Evolutionary conservation across 2,888 invertebrate species (phyloP).

Genomic region (Drosophila kuntzei): DNA sequence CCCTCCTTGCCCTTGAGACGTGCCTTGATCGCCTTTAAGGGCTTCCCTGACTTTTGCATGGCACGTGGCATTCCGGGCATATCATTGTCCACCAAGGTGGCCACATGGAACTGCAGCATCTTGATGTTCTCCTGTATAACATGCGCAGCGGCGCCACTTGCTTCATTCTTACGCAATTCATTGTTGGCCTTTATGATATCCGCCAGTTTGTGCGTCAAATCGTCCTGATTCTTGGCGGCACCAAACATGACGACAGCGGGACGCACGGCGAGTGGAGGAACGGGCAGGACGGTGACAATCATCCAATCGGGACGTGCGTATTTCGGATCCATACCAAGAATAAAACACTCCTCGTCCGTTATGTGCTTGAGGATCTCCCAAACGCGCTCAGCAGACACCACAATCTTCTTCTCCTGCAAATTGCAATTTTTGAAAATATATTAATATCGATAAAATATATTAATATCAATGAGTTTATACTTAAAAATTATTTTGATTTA

Average conservation of each 20-base stretch:
- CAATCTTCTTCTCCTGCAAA: slow-evolving; percentile 98
- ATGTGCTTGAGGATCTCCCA: slow-evolving; percentile 98
- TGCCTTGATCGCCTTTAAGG: slow-evolving; percentile 98
- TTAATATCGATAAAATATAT: no score
- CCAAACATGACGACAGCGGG: slow-evolving; percentile 99
- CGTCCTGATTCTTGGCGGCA: slow-evolving; percentile 99
- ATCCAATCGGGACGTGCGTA: slow-evolving; percentile 99
- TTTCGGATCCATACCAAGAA: slow-evolving; percentile 98
- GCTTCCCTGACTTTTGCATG: slow-evolving; percentile 99
- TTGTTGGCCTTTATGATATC: slow-evolving; percentile 99
- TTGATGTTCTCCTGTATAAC: slow-evolving; percentile 98
- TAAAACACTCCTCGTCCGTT: slow-evolving; percentile 97
- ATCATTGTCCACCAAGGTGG: slow-evolving; percentile 99
- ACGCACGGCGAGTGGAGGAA: slow-evolving; percentile 97
- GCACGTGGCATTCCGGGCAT: slow-evolving; percentile 99
- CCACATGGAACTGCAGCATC: slow-evolving; percentile 99
- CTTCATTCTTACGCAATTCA: slow-evolving; percentile 97
- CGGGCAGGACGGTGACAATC: slow-evolving; percentile 98
- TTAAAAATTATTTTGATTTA: background rate
- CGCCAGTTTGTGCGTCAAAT: slow-evolving; percentile 98
- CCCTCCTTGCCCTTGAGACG: slow-evolving; percentile 99
- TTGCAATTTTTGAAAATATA: background rate
- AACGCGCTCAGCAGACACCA: slow-evolving; percentile 97
- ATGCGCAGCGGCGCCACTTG: slow-evolving; percentile 98
- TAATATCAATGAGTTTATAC: background rate